Percentiles rank a stretch among this genome's conserved stretches.
phyloP scores from a whole-genome alignment of 92 coral and sea anemone species.

The Parazoanthus atlanticus region DNA sequence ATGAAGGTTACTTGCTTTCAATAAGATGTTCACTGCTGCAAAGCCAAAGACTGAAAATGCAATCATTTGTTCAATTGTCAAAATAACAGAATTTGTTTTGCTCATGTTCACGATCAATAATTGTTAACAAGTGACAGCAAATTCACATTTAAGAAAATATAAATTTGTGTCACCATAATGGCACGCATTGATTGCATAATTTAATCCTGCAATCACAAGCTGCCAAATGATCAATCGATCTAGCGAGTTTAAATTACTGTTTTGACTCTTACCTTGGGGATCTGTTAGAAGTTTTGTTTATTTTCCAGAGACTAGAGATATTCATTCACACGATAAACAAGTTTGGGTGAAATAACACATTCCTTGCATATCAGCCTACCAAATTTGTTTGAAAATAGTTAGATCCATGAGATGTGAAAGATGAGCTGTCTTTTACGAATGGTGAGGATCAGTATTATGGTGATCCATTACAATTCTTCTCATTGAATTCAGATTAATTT shows the following conservation, averaged over 20 bases:
- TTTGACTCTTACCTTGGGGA: not conserved
- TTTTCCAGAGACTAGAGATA: not conserved
- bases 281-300: not conserved
- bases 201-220: too few species aligned
- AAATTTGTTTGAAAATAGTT: too few species aligned
- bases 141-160: not conserved
- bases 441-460: too few species aligned
- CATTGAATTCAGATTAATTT: too few species aligned
- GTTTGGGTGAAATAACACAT: not conserved
- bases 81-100: not conserved
- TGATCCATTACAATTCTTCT: too few species aligned
- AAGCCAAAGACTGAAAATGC: not conserved
- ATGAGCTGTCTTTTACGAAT: too few species aligned
- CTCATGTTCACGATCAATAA: not conserved
- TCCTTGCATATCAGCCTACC: too few species aligned
- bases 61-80: not conserved
- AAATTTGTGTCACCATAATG: not conserved
- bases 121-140: not conserved
- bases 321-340: not conserved
- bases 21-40: constrained; percentile 1
- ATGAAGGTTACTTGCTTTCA: not conserved
- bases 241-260: not conserved
- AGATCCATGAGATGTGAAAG: too few species aligned
- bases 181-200: not conserved
- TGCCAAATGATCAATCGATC: not conserved